Evolutionary conservation across 2,113 vertebrate species (phyloP), one percentile per base, ranked within the genome.

Genomic region (Neolamprologus brichardi): DNA sequence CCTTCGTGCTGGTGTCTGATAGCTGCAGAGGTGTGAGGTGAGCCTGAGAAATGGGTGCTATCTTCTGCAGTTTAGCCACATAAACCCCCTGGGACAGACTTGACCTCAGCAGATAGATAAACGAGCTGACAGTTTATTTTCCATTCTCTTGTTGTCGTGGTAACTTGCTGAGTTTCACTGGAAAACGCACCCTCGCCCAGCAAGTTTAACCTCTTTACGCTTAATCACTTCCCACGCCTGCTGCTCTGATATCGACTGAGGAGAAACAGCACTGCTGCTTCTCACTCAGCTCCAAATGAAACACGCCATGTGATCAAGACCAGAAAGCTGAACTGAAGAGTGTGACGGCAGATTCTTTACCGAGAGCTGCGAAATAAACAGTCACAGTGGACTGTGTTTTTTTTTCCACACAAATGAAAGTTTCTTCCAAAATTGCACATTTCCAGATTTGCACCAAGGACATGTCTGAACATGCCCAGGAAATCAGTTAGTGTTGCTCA

Each of bases 111-210:
- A 90, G 84, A 79, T 13, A 81, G 51, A 83, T 30, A 4, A 91
- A 85, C 2, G 13, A 94, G 94, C 93, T 92, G 92, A 95, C 94
- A 49, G 81, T 84, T 89, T 91, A 85, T 83, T 96, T 96, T 95
- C 92, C 90, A 79, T 94, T 93, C 85, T 90, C 94, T 82, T 60
- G 94, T 95, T 96, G 88, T 92, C 46, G 34, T 85, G 87, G 96
- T 93, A 92, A 96, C 94, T 37, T 88, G 87, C 94, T 87, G 92
- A 91, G 92, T 88, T 95, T 56, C 90, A 84, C 81, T 94, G 94
- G 92, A 95, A 96, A 95, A 93, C 46, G 81, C 88, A 84, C 81
- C 90, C 92, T 92, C 67, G 92, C 91, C 90, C 85, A 93, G 94
- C 96, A 87, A 94, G 94, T 96, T 94, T 92, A 92, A 93, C 95